phyloP scores from a whole-genome alignment of 2,888 invertebrate species.

The Euplagia quadripunctaria region DNA sequence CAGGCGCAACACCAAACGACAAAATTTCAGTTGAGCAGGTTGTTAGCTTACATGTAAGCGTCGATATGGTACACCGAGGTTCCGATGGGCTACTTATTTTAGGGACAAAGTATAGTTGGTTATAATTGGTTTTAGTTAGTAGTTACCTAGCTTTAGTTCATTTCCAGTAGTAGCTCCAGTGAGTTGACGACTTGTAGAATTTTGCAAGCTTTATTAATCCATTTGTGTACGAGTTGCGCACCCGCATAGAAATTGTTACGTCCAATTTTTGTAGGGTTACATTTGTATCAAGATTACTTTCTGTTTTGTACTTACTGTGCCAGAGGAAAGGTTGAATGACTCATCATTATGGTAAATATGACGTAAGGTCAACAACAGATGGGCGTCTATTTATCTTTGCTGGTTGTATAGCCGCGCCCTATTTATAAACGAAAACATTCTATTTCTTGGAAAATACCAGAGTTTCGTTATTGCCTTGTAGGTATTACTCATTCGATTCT shows the following conservation, averaged over 20 bases:
- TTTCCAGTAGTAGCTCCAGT: neutral
- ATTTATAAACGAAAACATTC: conserved; percentile 54
- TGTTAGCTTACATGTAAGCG: neutral
- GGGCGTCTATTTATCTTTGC: conserved; percentile 48
- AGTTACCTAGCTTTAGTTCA: neutral
- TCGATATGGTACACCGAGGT: neutral
- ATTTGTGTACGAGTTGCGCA: neutral
- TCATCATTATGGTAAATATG: conserved; percentile 29
- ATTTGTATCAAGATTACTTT: neutral
- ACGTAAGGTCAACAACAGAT: conserved; percentile 49
- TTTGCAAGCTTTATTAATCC: neutral
- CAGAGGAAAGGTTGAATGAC: conserved; percentile 15
- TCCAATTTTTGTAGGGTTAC: neutral
- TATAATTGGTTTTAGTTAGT: neutral
- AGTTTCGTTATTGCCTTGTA: conserved; percentile 29
- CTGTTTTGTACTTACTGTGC: neutral
- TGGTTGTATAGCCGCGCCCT: conserved; percentile 49
- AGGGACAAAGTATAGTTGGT: neutral
- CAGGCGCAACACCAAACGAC: neutral
- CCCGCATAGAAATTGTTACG: neutral
- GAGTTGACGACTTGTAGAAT: neutral
- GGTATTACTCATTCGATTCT: conserved; percentile 28
- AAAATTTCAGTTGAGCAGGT: neutral
- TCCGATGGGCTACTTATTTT: neutral
- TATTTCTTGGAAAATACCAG: conserved; percentile 49